phyloP scores from a whole-genome alignment of 1,140 invertebrate species.

The Nasonia giraulti region DNA sequence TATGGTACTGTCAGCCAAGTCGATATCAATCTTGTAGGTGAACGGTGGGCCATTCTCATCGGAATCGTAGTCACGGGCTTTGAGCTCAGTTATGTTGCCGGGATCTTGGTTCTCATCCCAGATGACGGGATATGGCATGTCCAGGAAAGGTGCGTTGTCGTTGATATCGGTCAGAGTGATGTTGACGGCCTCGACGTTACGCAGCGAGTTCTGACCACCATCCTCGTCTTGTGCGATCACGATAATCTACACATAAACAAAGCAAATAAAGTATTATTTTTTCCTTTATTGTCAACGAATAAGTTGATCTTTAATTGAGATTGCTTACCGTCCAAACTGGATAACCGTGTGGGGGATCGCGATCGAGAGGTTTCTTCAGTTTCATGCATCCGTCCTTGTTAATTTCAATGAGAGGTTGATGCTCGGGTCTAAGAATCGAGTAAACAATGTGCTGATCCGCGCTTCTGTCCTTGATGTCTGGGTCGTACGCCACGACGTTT shows the following conservation, averaged over 20 bases:
- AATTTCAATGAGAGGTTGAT: conserved; percentile 81
- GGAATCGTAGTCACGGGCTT: conserved; percentile 86
- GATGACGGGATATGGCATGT: conserved; percentile 85
- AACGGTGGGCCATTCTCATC: conserved; percentile 89
- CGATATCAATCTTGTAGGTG: conserved; percentile 80
- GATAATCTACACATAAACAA: conserved; percentile 77
- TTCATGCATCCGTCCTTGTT: conserved; percentile 84
- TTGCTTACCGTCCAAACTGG: conserved; percentile 78
- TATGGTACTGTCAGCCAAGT: conserved; percentile 81
- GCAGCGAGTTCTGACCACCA: conserved; percentile 78
- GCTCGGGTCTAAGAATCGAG: conserved; percentile 81
- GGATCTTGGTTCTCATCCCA: conserved; percentile 87
- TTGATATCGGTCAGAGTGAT: conserved; percentile 89
- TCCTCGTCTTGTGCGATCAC: conserved; percentile 89
- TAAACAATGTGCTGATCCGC: conserved; percentile 87
- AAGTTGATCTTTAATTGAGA: conserved; percentile 20
- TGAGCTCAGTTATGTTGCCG: conserved; percentile 81
- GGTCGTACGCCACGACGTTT: conserved; percentile 82
- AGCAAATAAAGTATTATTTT: neutral
- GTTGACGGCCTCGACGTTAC: conserved; percentile 80
- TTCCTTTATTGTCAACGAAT: neutral
- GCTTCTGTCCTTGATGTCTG: conserved; percentile 84
- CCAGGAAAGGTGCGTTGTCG: conserved; percentile 90
- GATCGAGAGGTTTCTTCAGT: conserved; percentile 86
- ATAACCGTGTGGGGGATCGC: conserved; percentile 89